phyloP scores from a whole-genome alignment of 2,797 vertebrate species.

The Ptychobarbus kaznakovi region DNA sequence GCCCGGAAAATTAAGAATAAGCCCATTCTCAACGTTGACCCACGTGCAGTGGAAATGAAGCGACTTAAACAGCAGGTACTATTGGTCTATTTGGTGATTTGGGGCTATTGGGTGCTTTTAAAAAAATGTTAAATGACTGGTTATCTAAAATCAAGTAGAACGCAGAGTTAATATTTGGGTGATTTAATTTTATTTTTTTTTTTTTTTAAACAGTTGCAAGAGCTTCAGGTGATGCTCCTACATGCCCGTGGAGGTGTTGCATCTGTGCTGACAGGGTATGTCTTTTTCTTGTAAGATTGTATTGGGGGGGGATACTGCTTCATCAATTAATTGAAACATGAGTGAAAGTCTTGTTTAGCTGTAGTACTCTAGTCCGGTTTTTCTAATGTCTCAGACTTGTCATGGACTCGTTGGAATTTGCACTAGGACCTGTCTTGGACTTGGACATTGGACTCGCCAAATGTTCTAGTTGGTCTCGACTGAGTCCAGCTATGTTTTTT shows the following conservation, averaged over 20 bases:
- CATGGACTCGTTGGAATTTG: too few relatives aligned
- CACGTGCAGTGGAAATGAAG: constrained; percentile 86
- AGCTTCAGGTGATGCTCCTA: constrained; percentile 91
- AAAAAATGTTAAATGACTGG: neutral
- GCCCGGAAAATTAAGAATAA: constrained; percentile 98
- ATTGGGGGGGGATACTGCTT: too few relatives aligned
- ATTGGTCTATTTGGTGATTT: neutral
- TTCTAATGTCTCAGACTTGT: too few relatives aligned
- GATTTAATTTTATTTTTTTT: too few relatives aligned
- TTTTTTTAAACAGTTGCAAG: constrained; percentile 82
- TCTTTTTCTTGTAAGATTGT: neutral
- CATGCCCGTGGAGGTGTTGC: constrained; percentile 92
- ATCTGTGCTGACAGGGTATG: constrained; percentile 85
- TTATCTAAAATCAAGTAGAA: neutral
- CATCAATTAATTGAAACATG: too few relatives aligned
- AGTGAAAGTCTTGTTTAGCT: too few relatives aligned
- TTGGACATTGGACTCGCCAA: too few relatives aligned
- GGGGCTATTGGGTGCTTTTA: neutral
- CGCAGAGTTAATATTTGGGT: neutral
- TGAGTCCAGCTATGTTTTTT: too few relatives aligned
- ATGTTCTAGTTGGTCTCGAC: too few relatives aligned
- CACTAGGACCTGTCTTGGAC: too few relatives aligned
- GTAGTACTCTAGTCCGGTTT: too few relatives aligned
- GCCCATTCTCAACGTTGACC: constrained; percentile 90
- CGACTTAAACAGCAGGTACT: constrained; percentile 90